Evolutionary conservation across 35 echinoderm and acorn worm genomes (phyloP), one percentile per base, ranked within the genome.

Genomic region (Chiridota heheva): DNA sequence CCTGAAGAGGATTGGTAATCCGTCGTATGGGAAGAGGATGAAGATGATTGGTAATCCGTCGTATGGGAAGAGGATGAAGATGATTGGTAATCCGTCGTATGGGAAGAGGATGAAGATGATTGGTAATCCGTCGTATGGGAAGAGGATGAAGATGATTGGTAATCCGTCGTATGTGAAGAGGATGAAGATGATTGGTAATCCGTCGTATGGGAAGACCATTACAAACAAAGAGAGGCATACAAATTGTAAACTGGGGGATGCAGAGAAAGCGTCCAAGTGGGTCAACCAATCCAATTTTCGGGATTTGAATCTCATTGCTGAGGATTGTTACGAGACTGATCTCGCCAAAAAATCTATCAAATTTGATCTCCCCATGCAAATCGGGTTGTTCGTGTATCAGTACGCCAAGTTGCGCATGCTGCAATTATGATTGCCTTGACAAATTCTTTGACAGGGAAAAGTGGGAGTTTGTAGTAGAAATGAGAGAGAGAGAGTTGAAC

Each of bases 121-220:
- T n/a, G n/a, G n/a, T n/a, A n/a, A n/a, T n/a, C n/a, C n/a, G n/a
- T n/a, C n/a, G n/a, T n/a, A n/a, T n/a, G n/a, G n/a, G n/a, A n/a
- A n/a, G n/a, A n/a, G n/a, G n/a, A n/a, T n/a, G n/a, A n/a, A n/a
- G n/a, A n/a, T n/a, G n/a, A n/a, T n/a, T n/a, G n/a, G n/a, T n/a
- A n/a, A n/a, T n/a, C n/a, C n/a, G n/a, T n/a, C n/a, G n/a, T n/a
- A n/a, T 17, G 41, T 44, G 29, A 44, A 73, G 5, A 73, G 39
- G 2, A 82, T 82, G 63, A 69, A 82, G 37, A 42, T 82, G 2
- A 67, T 82, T 16, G 80, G 80, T 42, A 82, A 82, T 25, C 70
- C 80, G 1, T 10, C 63, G 0, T 82, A 82, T 3, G 80, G 80
- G 4, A 82, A 82, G 38, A 82, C 80, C 7, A 56, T 82, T 20